A percentile compares a stretch with the other conserved stretches of the same genome.
Evolutionary conservation across 2,888 invertebrate species (phyloP).

Genomic region (Agrotis segetum): DNA sequence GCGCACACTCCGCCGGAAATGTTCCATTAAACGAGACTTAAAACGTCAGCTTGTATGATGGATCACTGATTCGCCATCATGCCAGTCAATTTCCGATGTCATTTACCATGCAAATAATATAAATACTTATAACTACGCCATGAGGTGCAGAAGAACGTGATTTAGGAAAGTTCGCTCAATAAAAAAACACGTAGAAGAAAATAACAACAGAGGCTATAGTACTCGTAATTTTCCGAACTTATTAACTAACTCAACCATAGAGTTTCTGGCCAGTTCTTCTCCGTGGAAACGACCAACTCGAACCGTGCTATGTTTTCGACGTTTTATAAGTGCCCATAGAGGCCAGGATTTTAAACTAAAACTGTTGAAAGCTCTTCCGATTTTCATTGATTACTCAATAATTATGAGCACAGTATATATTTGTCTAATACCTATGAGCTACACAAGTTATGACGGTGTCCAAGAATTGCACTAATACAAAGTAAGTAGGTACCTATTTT

Average conservation of each 20-base stretch:
- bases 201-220: neutral
- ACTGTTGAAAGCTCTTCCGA: too few species aligned
- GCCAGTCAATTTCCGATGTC: slow-evolving; percentile 70
- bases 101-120: slow-evolving; percentile 65
- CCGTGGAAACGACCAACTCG: too few species aligned
- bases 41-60: slow-evolving; percentile 73
- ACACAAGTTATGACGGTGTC: neutral
- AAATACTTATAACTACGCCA: slow-evolving; percentile 36
- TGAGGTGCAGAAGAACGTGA: slow-evolving; percentile 47
- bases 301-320: too few species aligned
- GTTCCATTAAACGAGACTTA: slow-evolving; percentile 76
- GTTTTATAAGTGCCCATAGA: too few species aligned
- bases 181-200: too few species aligned
- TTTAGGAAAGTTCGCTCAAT: slow-evolving; percentile 37
- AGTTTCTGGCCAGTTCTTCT: too few species aligned
- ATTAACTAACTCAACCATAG: too few species aligned
- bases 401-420: too few species aligned
- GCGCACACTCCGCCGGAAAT: slow-evolving; percentile 76
- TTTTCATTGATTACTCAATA: neutral
- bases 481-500: too few species aligned
- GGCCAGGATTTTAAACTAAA: too few species aligned
- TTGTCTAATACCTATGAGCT: too few species aligned
- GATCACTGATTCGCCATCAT: slow-evolving; percentile 70
- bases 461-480: neutral
- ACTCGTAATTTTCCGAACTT: neutral